Evolutionary conservation across 1,140 invertebrate species (phyloP), one percentile per base, ranked within the genome.

Genomic region (Diabrotica virgifera): DNA sequence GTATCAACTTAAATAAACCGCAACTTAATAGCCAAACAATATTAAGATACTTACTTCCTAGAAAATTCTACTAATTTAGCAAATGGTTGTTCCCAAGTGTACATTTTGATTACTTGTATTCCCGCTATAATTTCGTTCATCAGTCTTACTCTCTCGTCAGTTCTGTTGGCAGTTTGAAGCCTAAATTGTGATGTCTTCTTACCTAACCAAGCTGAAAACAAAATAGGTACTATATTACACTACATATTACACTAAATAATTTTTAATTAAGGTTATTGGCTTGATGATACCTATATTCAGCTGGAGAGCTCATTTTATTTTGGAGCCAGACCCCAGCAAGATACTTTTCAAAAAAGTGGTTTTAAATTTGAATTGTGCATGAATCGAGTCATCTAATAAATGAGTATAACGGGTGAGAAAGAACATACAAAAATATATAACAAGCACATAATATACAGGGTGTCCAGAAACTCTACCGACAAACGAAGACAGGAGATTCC

Each of bases 31-130:
- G 24, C 24, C 24, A 24, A 24, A 24, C 24, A 24, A 24, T 24
- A 24, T 24, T 35, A 51, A 37, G 54, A 40, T 36, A 64, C 63
- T 67, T 67, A 70, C 68, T 59, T 59, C 60, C 68, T 62, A 5
- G 58, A 52, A 38, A 53, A 46, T 24, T 37, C 50, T 11, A 93
- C 85, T 37, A 92, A 79, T 52, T 82, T 82, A 5, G 87, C 87
- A 73, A 94, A 93, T 0, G 89, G 89, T 50, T 87, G 84, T 75
- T 93, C 91, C 92, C 92, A 94, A 0, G 89, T 86, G 74, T 93
- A 93, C 91, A 95, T 94, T 80, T 96, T 96, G 24, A 91, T 93
- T 1, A 88, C 86, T 66, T 89, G 87, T 36, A 90, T 90, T 11
- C 87, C 88, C 51, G 84, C 84, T 24, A 95, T 87, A 10, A 94